Evolutionary conservation across 1,140 invertebrate genomes (phyloP), one percentile per base, ranked within the genome.

Genomic region (Hyposmocoma kahamanoa): DNA sequence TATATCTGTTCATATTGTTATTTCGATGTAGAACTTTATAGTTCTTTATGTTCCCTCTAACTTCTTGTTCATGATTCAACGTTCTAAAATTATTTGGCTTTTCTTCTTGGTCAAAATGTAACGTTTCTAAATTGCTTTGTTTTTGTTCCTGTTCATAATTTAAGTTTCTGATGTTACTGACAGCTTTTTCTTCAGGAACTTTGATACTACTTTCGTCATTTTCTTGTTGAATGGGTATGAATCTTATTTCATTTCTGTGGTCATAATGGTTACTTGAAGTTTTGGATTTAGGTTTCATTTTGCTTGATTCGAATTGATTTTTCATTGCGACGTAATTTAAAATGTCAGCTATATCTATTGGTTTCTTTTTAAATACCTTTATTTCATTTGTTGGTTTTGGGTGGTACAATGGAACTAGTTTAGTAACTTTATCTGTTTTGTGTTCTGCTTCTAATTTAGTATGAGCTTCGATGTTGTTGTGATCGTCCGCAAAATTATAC

Each of bases 1-100:
- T 47, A 19, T 66, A 64, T 3, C 38, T 43, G 24, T 58, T 66
- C 19, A 28, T 38, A 26, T 59, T 54, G 22, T 59, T 72, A 34
- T 76, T 77, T 19, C 81, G 63, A 52, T 82, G 77, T 13, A 85
- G 53, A 22, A 79, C 64, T 67, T 85, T 85, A 26, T 85, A 85
- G 49, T 81, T 85, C 64, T 79, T 85, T 22, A 82, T 72, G 11
- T 73, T 59, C 10, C 79, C 76, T 13, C 65, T 67, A 34, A 81
- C 46, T 55, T 79, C 75, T 39, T 73, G 62, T 32, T 67, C 61
- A 22, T 74, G 62, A 28, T 51, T 44, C 21, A 21, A 22, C 5
- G 19, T 13, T 15, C 26, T 49, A 34, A 15, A 49, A 19, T 30
- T 42, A 32, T 32, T 20, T n/a, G n/a, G n/a, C n/a, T n/a, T 18